Conservation (phyloP, 2,113 vertebrate species). For the Toxotes jaculatrix region DNA sequence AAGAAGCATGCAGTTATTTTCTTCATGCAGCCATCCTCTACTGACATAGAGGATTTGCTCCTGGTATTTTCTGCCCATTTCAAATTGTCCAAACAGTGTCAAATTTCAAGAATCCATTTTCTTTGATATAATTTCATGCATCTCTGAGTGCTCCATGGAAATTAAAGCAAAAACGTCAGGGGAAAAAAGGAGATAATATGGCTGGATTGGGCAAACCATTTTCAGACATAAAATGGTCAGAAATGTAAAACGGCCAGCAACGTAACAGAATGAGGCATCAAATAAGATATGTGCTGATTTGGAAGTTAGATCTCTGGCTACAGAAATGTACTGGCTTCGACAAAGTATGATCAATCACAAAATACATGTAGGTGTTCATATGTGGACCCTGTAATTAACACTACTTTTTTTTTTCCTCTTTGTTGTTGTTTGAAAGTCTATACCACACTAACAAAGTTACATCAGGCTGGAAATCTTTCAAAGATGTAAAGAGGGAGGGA, state of each 20-base stretch:
- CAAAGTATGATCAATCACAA: not conserved
- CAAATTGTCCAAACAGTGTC: conserved; percentile 22
- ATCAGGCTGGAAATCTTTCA: conserved; percentile 16
- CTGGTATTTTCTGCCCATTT: conserved; percentile 13
- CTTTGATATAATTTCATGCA: conserved; percentile 62
- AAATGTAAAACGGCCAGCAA: conserved; percentile 73
- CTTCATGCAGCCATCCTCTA: conserved; percentile 64
- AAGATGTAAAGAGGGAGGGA: conserved; percentile 14
- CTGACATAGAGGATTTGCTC: not conserved
- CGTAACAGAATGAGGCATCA: conserved; percentile 73
- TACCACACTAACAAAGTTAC: not conserved
- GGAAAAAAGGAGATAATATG: conserved; percentile 65
- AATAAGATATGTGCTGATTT: conserved; percentile 79
- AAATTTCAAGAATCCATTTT: conserved; percentile 24
- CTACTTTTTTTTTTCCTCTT: not conserved
- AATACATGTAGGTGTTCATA: not conserved
- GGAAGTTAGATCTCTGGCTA: conserved; percentile 75
- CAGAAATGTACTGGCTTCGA: conserved; percentile 49
- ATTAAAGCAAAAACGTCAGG: conserved; percentile 67
- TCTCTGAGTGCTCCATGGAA: conserved; percentile 64
- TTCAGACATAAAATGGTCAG: conserved; percentile 76
- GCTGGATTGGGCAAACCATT: conserved; percentile 70
- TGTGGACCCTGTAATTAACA: not conserved
- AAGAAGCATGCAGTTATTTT: conserved; percentile 65
- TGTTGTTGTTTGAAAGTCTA: not conserved